Evolutionary conservation across 2,888 invertebrate species (phyloP).

Genomic region (Stenurella melanura): DNA sequence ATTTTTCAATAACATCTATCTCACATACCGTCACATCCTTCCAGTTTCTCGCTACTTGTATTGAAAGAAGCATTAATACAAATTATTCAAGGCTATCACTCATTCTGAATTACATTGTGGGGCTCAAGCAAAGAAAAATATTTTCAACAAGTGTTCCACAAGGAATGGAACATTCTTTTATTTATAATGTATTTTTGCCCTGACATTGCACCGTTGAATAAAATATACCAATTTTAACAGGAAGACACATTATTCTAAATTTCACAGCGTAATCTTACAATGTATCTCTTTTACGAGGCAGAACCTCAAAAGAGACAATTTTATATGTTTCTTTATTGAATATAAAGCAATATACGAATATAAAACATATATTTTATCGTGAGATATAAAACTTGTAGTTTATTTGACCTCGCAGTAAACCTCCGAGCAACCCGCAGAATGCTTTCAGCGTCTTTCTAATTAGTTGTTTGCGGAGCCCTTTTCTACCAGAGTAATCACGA

Average conservation of each 20-base stretch:
- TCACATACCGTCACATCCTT: no score
- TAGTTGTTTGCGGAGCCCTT: conserved; percentile 43
- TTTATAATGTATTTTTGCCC: background rate
- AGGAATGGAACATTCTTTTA: background rate
- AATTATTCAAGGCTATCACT: background rate
- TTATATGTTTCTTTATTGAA: conserved; percentile 29
- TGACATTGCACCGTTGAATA: background rate
- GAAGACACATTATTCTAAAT: conserved; percentile 1
- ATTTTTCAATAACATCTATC: no score
- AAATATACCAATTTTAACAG: background rate
- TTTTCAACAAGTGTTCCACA: background rate
- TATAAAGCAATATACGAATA: conserved; percentile 35
- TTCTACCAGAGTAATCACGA: conserved; percentile 39
- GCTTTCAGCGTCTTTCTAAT: conserved; percentile 40
- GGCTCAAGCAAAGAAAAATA: background rate
- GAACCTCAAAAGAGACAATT: conserved; percentile 44
- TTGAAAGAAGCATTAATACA: no score
- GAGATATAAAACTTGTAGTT: conserved; percentile 38
- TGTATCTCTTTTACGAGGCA: conserved; percentile 12
- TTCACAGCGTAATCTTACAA: conserved; percentile 17
- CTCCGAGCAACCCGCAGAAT: conserved; percentile 34
- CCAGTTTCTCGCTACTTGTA: no score
- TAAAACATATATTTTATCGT: conserved; percentile 38
- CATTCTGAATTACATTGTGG: background rate
- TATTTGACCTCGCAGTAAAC: conserved; percentile 32